These are phyloP conservation scores for Sebastiscus tertius DNA, from an alignment of 2,797 vertebrate genomes.

Conservation along the genomic window DNA sequence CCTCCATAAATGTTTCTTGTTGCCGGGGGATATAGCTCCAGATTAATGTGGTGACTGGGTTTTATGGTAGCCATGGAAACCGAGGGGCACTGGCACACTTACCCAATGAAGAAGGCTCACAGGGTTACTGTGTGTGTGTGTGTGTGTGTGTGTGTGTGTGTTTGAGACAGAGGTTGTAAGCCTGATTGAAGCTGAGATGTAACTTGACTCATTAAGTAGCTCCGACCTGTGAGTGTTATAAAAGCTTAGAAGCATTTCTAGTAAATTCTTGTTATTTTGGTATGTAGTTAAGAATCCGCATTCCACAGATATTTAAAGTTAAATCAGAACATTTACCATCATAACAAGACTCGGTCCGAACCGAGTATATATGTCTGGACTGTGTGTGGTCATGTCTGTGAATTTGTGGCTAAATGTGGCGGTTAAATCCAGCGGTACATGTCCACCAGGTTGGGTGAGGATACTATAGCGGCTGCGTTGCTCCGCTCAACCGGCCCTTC, in stretches of 20 bases:
- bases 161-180: background rate
- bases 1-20: background rate
- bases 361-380: too few species aligned
- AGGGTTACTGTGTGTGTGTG: background rate
- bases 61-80: conserved; percentile 29
- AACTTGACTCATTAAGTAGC: background rate
- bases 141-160: background rate
- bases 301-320: background rate
- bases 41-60: conserved; percentile 19
- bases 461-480: too few species aligned
- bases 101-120: background rate
- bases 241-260: background rate
- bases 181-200: background rate
- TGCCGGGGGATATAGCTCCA: background rate
- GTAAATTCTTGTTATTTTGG: background rate
- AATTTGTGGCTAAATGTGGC: too few species aligned
- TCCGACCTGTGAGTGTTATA: background rate
- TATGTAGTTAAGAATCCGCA: background rate
- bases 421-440: too few species aligned
- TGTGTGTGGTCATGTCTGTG: too few species aligned
- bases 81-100: conserved; percentile 13
- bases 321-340: accelerated
- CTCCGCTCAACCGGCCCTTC: too few species aligned
- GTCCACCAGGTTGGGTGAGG: too few species aligned
- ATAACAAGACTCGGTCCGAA: too few species aligned